Percentiles rank a stretch among this genome's conserved stretches.
These are phyloP conservation scores for Larimichthys crocea DNA, from an alignment of 2,113 vertebrate species.

Conservation along the genomic window DNA sequence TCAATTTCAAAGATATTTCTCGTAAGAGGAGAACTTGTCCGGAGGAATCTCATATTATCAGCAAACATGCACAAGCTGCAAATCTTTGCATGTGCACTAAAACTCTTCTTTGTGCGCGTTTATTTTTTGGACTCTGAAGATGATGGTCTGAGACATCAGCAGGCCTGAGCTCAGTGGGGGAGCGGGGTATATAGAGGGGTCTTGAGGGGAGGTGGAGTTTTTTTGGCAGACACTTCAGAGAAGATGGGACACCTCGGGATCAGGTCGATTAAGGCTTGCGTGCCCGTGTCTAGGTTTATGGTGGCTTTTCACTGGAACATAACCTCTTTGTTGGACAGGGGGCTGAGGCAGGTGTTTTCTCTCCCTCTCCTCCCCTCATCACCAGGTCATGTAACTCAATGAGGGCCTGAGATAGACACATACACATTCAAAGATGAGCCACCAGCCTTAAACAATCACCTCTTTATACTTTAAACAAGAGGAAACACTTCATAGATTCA, in stretches of 20 bases:
- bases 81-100: neutral
- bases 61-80: conserved; percentile 21
- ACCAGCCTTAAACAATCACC: neutral
- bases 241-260: conserved; percentile 63
- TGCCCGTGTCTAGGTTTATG: conserved; percentile 67
- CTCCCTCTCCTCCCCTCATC: conserved; percentile 24
- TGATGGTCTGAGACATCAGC: conserved; percentile 14
- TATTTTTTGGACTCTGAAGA: neutral
- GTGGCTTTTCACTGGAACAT: conserved; percentile 64
- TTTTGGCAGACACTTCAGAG: conserved; percentile 67
- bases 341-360: conserved; percentile 71
- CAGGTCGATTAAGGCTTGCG: conserved; percentile 71
- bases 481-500: conserved; percentile 78
- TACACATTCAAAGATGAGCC: conserved; percentile 13
- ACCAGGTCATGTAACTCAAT: conserved; percentile 70
- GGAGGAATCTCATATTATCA: conserved; percentile 82
- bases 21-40: conserved; percentile 82
- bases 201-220: conserved; percentile 18
- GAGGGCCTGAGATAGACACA: conserved; percentile 37
- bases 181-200: conserved; percentile 2
- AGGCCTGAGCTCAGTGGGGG: conserved; percentile 41
- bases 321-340: conserved; percentile 67
- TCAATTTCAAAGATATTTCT: conserved; percentile 85
- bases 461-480: conserved; percentile 42
- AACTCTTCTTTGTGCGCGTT: neutral